Evolutionary conservation across 1,140 invertebrate species (phyloP), one percentile per base, ranked within the genome.

Genomic region (Drosophila sproati): DNA sequence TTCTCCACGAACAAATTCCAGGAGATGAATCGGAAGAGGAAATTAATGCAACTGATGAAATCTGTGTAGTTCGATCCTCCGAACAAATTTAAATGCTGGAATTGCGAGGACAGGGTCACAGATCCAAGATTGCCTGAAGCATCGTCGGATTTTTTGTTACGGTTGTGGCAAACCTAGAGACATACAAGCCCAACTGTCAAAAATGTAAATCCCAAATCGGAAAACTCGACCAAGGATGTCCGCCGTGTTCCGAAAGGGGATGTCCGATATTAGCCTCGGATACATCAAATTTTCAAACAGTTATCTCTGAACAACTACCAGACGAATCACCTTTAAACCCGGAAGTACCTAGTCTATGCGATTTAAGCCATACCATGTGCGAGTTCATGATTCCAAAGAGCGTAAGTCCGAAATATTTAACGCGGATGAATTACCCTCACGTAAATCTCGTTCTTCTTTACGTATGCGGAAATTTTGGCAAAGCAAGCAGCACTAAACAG

Each of bases 311-410:
- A 39, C 37, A 5, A 39, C 37, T 39, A 39, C 37, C 5, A 7
- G 37, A 39, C 6, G 37, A 39, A 39, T 39, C 37, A 39, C 37
- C 37, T 2, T 39, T 39, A 39, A 5, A 0, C 4, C 37, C 5
- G 5, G 37, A 39, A 5, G 37, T 39, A 51, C 2, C 37, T 8
- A 32, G 3, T 10, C 7, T 34, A 1, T 3, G 55, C 7, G 5
- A 5, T 71, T 63, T 34, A 70, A 71, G 3, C 73, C 67, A 20
- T 76, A 59, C 35, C 47, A 76, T 2, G 0, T 60, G 2, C 60
- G 61, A 3, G 37, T 54, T 7, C n/a, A 50, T 7, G 47, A 76
- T 0, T 71, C 66, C 39, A 1, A 45, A 4, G 52, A 63, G 8
- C 43, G 20, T 3, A 56, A 34, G 39, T 5, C 35, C 4, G 5